phyloP scores from a whole-genome alignment of 2,113 vertebrate genomes.

The Oncorhynchus keta region DNA sequence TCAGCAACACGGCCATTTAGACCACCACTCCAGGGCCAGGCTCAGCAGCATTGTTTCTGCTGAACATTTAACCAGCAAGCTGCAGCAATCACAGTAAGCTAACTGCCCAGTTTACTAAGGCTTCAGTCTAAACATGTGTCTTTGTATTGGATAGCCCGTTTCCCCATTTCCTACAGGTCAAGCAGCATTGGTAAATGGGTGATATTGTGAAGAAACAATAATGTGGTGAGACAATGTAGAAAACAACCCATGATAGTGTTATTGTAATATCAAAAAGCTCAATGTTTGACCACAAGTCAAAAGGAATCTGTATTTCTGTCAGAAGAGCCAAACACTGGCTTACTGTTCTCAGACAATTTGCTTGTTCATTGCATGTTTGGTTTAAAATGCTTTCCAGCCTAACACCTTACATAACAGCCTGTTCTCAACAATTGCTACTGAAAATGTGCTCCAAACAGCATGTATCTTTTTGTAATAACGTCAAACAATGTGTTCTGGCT shows the following conservation, averaged over 20 bases:
- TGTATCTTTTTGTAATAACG: slow-evolving; percentile 5
- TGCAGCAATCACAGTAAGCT: too few relatives aligned
- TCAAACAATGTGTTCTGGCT: background rate
- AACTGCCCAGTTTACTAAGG: too few relatives aligned
- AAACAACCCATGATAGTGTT: background rate
- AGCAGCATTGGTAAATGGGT: too few relatives aligned
- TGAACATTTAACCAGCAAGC: background rate
- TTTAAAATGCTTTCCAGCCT: background rate
- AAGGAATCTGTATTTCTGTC: slow-evolving; percentile 26
- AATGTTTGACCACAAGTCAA: too few relatives aligned
- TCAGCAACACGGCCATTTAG: slow-evolving; percentile 37
- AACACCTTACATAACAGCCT: slow-evolving; percentile 61
- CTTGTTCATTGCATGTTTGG: slow-evolving; percentile 44
- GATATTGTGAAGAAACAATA: too few relatives aligned
- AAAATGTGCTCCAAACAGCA: slow-evolving; percentile 51
- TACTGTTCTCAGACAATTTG: slow-evolving; percentile 43
- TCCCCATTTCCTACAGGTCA: background rate
- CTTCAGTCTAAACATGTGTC: too few relatives aligned
- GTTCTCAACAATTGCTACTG: slow-evolving; percentile 50
- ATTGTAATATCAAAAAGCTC: background rate
- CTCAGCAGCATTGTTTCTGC: background rate
- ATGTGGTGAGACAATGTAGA: background rate
- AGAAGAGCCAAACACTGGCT: slow-evolving; percentile 24
- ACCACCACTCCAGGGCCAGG: slow-evolving; percentile 8
- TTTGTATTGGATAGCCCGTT: background rate